Evolutionary conservation across 2,888 invertebrate genomes (phyloP), one percentile per base, ranked within the genome.

Genomic region (Philhelius pedissequus): DNA sequence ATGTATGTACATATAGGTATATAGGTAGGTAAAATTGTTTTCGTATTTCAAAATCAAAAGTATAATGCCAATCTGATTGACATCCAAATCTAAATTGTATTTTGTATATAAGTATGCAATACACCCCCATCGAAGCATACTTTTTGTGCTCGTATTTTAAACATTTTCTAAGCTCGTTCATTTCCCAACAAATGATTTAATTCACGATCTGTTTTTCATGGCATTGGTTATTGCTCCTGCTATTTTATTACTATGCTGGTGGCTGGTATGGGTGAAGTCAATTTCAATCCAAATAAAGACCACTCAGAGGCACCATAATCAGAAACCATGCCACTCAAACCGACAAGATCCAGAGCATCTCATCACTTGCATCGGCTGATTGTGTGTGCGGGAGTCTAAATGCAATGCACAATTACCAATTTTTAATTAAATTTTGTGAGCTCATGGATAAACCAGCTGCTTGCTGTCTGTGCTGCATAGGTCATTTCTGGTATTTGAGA

Each of bases 341-440:
- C 75, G 68, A 75, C 56, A 60, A 73, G 40, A 71, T 73, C 60
- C 56, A 68, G 54, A 60, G 20, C 50, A 66, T 60, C 73, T 20
- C 60, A 48, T 50, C 45, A 71, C 40, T 52, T 35, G 60, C 27
- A 38, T 48, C 38, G 30, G 43, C 30, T 75, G 64, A 75, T 80
- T 69, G 62, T 80, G 22, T 45, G 79, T 64, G 71, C 79, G 84
- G 84, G 80, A 84, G 80, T 75, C 75, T 66, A 68, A 58, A 80
- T 76, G 84, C 68, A 62, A 84, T 80, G 84, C 75, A 71, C 68
- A 80, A 84, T 84, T 84, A 84, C 75, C 54, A 48, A 60, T 56
- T 80, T 80, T 84, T 84, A 84, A 84, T 84, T 84, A 80, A 84
- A 68, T 80, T 76, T 84, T 66, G n/a, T 40, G 60, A 75, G 60